Evolutionary conservation across 2,888 invertebrate species (phyloP), one percentile per base, ranked within the genome.

Genomic region (Conus canariensis): DNA sequence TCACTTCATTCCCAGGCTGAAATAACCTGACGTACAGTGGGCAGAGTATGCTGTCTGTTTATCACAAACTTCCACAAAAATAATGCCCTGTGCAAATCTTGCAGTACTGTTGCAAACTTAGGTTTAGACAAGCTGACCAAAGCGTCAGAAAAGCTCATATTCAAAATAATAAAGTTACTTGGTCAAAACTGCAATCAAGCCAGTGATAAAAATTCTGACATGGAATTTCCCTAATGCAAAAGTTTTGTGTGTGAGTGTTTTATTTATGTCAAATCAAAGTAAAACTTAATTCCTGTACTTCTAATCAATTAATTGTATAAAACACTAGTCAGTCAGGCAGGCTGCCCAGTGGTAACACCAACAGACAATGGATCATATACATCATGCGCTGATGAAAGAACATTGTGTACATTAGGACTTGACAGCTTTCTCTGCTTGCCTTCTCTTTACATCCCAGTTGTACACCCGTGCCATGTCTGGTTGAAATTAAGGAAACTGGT

Each of bases 381-480:
- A 80, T 30, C 58, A 83, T 85, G 58, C 85, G 60, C 85, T 56
- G 22, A 85, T 85, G 85, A 85, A 25, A 25, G 25, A 80, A 58
- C 60, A 19, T 2, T 60, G 87, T 10, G 30, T 22, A 85, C 89
- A 92, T 92, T 94, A 94, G n/a, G 93, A 93, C 87, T 93, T 94
- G 14, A 88, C 80, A 12, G 92, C 91, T 83, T 94, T 93, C 67
- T 91, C 90, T 77, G 98, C 97, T 96, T 98, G 98, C 93, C 98
- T 97, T 95, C 98, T 97, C 96, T 99, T 99, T 6, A 99, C 99
- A 97, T 99, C 98, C 99, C 99, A 99, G 96, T 99, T 99, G 96
- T 98, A 99, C 58, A 99, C 98, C 96, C 99, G 97, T 64, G 99
- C 99, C 98, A 99, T 99, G 96, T 99, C 96, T 96, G 85, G n/a